Conservation (phyloP, 2,797 vertebrate genomes). For the Propithecus deckenii region DNA sequence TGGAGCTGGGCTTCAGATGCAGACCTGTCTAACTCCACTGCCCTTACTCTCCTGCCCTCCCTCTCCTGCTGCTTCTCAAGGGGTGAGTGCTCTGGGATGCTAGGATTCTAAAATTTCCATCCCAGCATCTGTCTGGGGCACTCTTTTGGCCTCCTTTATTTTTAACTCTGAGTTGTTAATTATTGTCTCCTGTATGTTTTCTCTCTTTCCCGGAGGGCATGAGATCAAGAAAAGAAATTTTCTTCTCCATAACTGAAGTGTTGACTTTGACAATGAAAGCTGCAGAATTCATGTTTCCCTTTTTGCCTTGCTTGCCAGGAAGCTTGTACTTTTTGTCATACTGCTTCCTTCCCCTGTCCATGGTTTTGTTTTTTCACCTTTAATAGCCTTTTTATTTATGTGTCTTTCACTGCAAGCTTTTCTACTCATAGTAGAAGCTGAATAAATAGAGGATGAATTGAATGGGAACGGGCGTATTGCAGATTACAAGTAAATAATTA, state of each 20-base stretch:
- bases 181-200: neutral
- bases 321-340: neutral
- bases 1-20: neutral
- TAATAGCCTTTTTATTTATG: neutral
- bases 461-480: neutral
- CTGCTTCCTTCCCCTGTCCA: neutral
- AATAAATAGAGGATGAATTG: neutral
- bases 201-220: neutral
- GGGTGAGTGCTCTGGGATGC: accelerated
- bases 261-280: neutral
- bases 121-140: neutral
- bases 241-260: neutral
- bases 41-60: accelerated
- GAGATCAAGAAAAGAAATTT: neutral
- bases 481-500: neutral
- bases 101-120: neutral
- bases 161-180: neutral
- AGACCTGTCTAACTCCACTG: neutral
- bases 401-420: neutral
- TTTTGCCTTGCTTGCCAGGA: neutral
- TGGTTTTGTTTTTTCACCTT: neutral
- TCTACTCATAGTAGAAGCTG: neutral
- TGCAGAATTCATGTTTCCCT: neutral
- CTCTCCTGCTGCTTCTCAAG: neutral
- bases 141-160: neutral